Evolutionary conservation across 2,797 vertebrate genomes (phyloP).

Genomic region (Sebastiscus tertius): DNA sequence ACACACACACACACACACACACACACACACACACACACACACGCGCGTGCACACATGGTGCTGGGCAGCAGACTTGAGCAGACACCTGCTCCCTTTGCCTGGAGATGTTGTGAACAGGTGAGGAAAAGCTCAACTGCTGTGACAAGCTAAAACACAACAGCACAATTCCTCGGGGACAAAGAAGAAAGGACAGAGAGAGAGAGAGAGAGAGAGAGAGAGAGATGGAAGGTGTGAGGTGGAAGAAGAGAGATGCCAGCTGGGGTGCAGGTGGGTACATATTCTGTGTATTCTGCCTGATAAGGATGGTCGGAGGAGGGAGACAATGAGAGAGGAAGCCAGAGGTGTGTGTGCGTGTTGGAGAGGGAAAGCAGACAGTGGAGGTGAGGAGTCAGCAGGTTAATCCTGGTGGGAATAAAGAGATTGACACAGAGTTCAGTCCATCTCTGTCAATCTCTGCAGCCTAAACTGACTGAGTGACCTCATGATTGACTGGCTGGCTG

Average conservation of each 20-base stretch:
- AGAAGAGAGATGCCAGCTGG: slow-evolving; percentile 47
- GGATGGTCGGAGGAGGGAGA: slow-evolving; percentile 4
- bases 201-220: background rate
- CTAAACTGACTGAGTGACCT: slow-evolving; percentile 5
- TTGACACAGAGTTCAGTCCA: slow-evolving; percentile 37
- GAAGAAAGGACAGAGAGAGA: slow-evolving; percentile 4
- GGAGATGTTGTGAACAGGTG: slow-evolving; percentile 62
- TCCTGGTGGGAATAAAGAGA: slow-evolving; percentile 46
- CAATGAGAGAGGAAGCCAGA: background rate
- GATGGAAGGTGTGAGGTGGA: background rate
- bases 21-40: background rate
- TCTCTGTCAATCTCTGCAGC: slow-evolving; percentile 32
- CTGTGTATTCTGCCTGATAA: slow-evolving; percentile 40
- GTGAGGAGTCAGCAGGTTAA: slow-evolving; percentile 48
- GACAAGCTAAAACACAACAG: slow-evolving; percentile 61
- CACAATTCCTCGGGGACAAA: slow-evolving; percentile 41
- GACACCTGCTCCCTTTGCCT: slow-evolving; percentile 73
- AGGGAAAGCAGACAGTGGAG: background rate
- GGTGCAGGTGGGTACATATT: slow-evolving; percentile 54
- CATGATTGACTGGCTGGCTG: slow-evolving; percentile 24
- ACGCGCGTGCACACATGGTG: background rate
- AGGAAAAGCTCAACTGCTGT: slow-evolving; percentile 59
- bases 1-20: background rate
- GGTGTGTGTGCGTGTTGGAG: background rate
- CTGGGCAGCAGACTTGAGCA: slow-evolving; percentile 31